phyloP scores from a whole-genome alignment of 1,140 invertebrate genomes.

The Dendrolimus punctatus region DNA sequence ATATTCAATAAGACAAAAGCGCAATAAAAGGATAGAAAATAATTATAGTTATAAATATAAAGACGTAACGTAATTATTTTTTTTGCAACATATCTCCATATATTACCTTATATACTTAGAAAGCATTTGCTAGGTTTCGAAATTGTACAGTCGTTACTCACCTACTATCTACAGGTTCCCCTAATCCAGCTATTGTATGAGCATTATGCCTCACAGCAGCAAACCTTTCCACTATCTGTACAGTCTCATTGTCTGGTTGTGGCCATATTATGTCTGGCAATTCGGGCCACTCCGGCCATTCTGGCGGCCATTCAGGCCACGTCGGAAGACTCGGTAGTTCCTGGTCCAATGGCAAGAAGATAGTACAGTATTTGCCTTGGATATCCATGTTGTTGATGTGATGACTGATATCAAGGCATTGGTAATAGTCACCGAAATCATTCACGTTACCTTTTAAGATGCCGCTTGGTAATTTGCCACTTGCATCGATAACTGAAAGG shows the following conservation, averaged over 20 bases:
- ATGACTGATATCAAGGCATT: slow-evolving; percentile 27
- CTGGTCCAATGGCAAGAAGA: slow-evolving; percentile 17
- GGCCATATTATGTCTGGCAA: slow-evolving; percentile 6
- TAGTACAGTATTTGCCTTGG: slow-evolving; percentile 31
- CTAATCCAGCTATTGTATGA: slow-evolving; percentile 1
- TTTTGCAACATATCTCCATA: no score
- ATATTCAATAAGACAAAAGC: no score
- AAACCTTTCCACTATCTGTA: background rate
- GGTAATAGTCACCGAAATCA: slow-evolving; percentile 30
- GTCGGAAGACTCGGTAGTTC: slow-evolving; percentile 9
- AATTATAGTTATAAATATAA: no score
- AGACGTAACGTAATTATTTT: no score
- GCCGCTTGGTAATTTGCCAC: slow-evolving; percentile 24
- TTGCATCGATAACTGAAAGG: slow-evolving; percentile 29
- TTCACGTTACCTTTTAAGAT: slow-evolving; percentile 19
- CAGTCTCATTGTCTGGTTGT: slow-evolving; percentile 1
- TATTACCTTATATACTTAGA: no score
- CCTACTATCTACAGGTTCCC: background rate
- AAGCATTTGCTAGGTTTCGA: no score
- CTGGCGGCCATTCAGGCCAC: no score
- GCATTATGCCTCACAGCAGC: background rate
- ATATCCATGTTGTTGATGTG: slow-evolving; percentile 9
- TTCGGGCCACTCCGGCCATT: slow-evolving; percentile 6
- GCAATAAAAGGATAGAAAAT: no score
- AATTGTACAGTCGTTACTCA: no score